Evolutionary conservation across 2,113 vertebrate genomes (phyloP).

Genomic region (Oreochromis aureus): DNA sequence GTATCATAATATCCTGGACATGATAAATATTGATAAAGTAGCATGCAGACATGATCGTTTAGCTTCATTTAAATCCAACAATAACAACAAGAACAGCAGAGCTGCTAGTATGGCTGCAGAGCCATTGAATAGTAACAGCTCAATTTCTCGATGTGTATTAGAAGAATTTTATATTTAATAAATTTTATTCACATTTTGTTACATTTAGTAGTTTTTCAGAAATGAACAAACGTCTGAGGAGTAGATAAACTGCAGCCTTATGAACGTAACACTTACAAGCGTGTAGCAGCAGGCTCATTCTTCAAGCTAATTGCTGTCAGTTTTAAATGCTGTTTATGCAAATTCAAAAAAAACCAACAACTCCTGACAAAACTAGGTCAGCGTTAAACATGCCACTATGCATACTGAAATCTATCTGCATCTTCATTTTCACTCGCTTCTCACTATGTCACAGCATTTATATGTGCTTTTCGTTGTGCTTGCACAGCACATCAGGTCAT

Average conservation of each 20-base stretch:
- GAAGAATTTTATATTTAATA: background rate
- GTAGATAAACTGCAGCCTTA: background rate
- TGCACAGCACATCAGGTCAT: background rate
- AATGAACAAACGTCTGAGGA: background rate
- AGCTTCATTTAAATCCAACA: background rate
- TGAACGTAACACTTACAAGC: background rate
- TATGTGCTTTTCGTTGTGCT: background rate
- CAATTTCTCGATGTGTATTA: background rate
- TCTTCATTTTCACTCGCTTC: background rate
- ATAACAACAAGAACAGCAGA: background rate
- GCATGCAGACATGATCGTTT: background rate
- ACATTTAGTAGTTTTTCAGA: background rate
- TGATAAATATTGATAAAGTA: background rate
- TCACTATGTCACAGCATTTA: background rate
- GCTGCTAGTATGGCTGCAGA: background rate
- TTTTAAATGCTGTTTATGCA: conserved; percentile 50
- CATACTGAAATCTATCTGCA: background rate
- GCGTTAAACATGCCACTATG: background rate
- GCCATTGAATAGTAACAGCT: background rate
- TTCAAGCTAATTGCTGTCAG: conserved; percentile 63
- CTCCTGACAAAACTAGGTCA: conserved; percentile 52
- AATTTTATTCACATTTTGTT: background rate
- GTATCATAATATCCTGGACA: background rate
- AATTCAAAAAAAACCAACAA: rapidly evolving
- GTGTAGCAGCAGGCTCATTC: conserved; percentile 65